Base-by-base conservation (phyloP, 2,888 invertebrate species). In the Podabrus alpinus region DNA sequence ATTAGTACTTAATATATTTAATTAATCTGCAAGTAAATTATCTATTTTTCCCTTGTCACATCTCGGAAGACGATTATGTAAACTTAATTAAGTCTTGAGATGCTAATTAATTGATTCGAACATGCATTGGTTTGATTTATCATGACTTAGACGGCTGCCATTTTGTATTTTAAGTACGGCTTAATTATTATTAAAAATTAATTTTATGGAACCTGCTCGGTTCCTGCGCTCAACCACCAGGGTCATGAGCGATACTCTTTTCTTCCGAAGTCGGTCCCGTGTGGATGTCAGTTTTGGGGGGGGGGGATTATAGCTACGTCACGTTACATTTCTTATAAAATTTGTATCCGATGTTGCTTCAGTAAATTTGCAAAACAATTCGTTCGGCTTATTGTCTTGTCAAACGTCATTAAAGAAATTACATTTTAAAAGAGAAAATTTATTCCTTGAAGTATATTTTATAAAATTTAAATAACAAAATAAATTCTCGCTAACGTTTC, bases 401-500 rank as follows among this genome's bases (percentile, higher is more conserved):
- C 74, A 70, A 70, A 60, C 45, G 70, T 74, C 69, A 66, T 74
- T 74, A 74, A 67, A 59, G 59, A 60, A 70, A 66, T 16, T 61
- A 29, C 67, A 74, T 67, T 74, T 71, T 74, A 70, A 67, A 70
- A 29, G 60, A 45, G 29, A 69, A 69, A 45, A 67, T 60, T 60
- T 67, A 24, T 69, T 29, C 16, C 15, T 69, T 66, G 13, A 15
- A 66, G 69, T 69, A 70, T 74, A 74, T 74, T 74, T 67, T 74
- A 67, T 59, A 74, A 74, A 70, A 74, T 73, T 75, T 79, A 77
- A 75, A 79, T 79, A 68, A 75, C 69, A 74, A 74, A 75, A 79
- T 79, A 79, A 79, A 79, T 79, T 79, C 74, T 66, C 73, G 74
- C 69, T 71, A 73, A 79, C 79, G 69, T 79, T 77, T 79, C 79